Conservation (phyloP, 2,888 invertebrate species). For the Thyatira batis region DNA sequence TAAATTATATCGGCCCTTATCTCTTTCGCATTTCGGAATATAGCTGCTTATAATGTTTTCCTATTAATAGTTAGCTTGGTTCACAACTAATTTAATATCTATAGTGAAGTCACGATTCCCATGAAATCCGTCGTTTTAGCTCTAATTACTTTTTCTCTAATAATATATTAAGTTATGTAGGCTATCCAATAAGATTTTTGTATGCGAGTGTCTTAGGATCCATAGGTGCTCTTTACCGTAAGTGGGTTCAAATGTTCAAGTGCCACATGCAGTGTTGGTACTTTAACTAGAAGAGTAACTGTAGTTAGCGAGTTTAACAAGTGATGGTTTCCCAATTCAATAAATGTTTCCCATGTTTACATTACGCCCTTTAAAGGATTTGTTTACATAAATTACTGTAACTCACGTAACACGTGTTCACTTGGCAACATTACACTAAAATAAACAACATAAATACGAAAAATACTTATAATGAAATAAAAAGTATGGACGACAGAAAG, state of each 20-base stretch:
- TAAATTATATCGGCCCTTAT: no score
- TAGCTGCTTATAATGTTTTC: no score
- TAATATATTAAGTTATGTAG: slow-evolving; percentile 12
- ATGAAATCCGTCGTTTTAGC: no score
- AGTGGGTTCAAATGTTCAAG: slow-evolving; percentile 61
- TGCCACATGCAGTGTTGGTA: slow-evolving; percentile 41
- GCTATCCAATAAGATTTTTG: no score
- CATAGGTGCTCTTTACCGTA: slow-evolving; percentile 41
- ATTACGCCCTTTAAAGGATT: slow-evolving; percentile 29
- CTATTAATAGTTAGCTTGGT: no score
- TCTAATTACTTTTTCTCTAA: no score
- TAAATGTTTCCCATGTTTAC: slow-evolving; percentile 44
- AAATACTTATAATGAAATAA: no score
- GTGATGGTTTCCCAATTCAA: slow-evolving; percentile 45
- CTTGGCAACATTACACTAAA: slow-evolving; percentile 23
- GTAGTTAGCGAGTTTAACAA: slow-evolving; percentile 48
- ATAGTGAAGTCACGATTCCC: no score
- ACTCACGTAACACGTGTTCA: slow-evolving; percentile 20
- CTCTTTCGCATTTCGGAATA: no score
- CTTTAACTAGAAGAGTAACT: slow-evolving; percentile 45
- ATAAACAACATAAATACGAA: slow-evolving; percentile 21
- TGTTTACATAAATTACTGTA: slow-evolving; percentile 50
- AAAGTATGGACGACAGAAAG: no score
- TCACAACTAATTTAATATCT: no score
- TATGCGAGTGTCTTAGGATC: slow-evolving; percentile 32